Evolutionary conservation across 2,888 invertebrate species (phyloP), one percentile per base, ranked within the genome.

Genomic region (Osmoderma eremita): DNA sequence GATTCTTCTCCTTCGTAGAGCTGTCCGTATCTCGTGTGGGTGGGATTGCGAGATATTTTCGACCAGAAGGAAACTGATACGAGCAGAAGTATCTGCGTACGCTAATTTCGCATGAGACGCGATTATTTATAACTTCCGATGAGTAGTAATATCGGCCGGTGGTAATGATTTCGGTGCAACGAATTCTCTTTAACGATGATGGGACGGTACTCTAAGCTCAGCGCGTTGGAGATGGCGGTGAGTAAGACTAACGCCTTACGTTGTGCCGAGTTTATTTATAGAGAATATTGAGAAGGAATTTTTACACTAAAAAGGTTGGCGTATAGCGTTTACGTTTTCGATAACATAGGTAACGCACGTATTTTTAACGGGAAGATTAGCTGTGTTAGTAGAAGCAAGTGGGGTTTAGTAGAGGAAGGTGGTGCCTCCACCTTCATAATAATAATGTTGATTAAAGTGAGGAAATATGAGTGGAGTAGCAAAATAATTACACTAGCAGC

Each of bases 101-200:
- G 42, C 17, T 42, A 42, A 13, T 42, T 42, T 42, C 12, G 42
- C 15, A 42, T 5, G 42, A 42, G 17, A 42, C 17, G 1, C 13
- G 17, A 42, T 42, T 42, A 42, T 42, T 42, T 42, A 42, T 42
- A 42, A 42, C 42, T 30, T 30, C 30, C 30, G 30, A 30, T 30
- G 42, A 42, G 42, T 42, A 13, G n/a, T n/a, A n/a, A n/a, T n/a
- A n/a, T n/a, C n/a, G 12, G 13, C 30, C 6, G 30, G 17, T 42
- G 10, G 5, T n/a, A 13, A 1, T 15, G n/a, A 5, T 42, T 42
- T 10, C 42, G 5, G 41, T 41, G 17, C 42, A 17, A 42, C 15
- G 42, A 5, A 17, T 10, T 6, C 42, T 13, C 15, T 42, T 42
- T 24, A 30, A 24, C 3, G 30, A 6, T 30, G 30, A 30, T 30